Base-by-base conservation (phyloP, 2,113 vertebrate species). In the Dromaius novaehollandiae region DNA sequence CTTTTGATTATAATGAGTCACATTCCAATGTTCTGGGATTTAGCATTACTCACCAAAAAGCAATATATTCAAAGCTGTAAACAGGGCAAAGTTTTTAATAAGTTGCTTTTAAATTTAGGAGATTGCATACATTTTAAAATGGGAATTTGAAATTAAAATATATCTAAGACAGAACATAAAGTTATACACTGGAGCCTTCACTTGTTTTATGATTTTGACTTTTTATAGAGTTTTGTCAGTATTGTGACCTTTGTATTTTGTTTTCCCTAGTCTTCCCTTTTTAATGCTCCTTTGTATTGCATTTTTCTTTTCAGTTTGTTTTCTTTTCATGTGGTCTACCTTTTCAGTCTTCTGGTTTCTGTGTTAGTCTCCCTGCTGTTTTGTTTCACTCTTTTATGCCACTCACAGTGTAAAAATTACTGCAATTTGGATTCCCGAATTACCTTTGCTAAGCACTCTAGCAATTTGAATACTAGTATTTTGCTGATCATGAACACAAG, bases 71-170 rank as follows among this genome's bases (percentile, higher is more conserved):
- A 65, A 89, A 69, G 71, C 63, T 90, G 25, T 86, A 77, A 88
- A 71, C 65, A 1, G 4, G 26, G 60, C 82, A 36, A 79, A 17
- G 42, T 26, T 71, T 85, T 88, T 83, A 44, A 40, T 51, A 82
- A 93, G 40, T 69, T 88, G 13, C 80, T 73, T 69, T 36, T 91
- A 85, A 91, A 74, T 88, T 86, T 88, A 86, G 82, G 25, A 83
- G 69, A 56, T 44, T 82, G 32, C 63, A 48, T 69, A 26, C 32
- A 51, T 65, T 85, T 95, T 89, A 25, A 61, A 89, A 28, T 24
- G 56, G 55, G 81, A 76, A 87, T 44, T 94, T 93, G 58, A 70
- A 87, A 90, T 91, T 76, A 82, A 91, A 91, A 94, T 88, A 19
- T n/a, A 40, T 80, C 26, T 40, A 84, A 82, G 36, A 0, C 8